Base-by-base conservation (phyloP, 2,888 invertebrate species). In the Drosophila rellima region DNA sequence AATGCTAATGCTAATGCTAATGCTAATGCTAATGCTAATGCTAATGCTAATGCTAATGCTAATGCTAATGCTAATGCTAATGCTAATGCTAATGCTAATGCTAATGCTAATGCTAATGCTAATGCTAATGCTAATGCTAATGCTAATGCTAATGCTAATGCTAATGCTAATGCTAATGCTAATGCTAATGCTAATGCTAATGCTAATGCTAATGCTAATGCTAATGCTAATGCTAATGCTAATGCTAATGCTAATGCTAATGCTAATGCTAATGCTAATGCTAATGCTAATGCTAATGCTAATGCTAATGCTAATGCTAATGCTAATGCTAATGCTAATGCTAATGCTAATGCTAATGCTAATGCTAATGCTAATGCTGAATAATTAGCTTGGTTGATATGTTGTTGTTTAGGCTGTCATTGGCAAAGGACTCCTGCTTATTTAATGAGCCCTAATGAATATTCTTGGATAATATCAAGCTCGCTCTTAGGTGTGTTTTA, bases 381-480 rank as follows among this genome's bases (percentile, higher is more conserved):
- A 26, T 26, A 1, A 26, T 7, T 26, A 23, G n/a, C 13, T 4
- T 15, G 6, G 8, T 39, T 44, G 23, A 23, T 11, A 0, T 26
- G 13, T 17, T n/a, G 4, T 26, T 15, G 17, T 37, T 11, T 7
- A 18, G n/a, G 10, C 29, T 26, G 26, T 11, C 20, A 20, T 40
- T 31, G 51, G 29, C 39, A 39, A 50, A 31, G 11, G 10, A 48
- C 37, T 35, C 13, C 0, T 7, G 23, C 23, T 11, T 23, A 69
- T 71, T 59, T 35, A 17, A 60, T 55, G 50, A 39, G 44, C 31
- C 8, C 11, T 18, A 20, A 31, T 10, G 55, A 29, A 26, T 26
- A 10, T 33, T 7, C 11, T 54, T 75, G 50, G 48, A 47, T 26
- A 5, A 31, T 42, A n/a, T 48, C 26, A 42, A 59, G 39, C 6